Percentiles rank a stretch among this genome's conserved stretches.
Conservation (phyloP, 2,888 invertebrate species). For the Phytoseiulus persimilis region DNA sequence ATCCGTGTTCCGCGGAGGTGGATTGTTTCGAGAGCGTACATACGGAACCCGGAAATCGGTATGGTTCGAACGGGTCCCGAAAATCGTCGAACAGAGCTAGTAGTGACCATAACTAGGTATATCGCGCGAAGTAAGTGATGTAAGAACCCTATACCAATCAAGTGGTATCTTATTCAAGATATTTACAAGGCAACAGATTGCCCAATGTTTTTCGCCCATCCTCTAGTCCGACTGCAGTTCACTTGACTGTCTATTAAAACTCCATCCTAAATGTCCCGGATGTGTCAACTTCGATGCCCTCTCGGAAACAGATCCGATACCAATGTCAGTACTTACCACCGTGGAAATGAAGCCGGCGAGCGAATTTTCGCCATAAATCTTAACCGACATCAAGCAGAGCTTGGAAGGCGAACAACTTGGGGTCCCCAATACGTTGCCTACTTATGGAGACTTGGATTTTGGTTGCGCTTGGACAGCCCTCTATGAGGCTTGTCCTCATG, state of each 20-base stretch:
- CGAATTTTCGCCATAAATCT: not conserved
- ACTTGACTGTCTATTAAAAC: not conserved
- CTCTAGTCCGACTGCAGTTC: conserved; percentile 5
- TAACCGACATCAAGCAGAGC: not conserved
- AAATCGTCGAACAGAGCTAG: not conserved
- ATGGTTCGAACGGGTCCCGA: not conserved
- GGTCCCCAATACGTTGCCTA: not conserved
- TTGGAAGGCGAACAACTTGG: not conserved
- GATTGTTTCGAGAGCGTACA: not conserved
- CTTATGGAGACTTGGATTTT: not conserved
- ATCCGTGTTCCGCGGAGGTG: no score
- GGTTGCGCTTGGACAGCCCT: not conserved
- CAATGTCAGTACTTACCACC: not conserved
- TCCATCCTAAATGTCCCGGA: not conserved
- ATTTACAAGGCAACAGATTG: not conserved
- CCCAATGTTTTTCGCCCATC: not conserved
- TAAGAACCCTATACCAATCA: not conserved
- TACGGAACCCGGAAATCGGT: not conserved
- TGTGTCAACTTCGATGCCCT: no score
- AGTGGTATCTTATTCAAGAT: not conserved
- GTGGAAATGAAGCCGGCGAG: not conserved
- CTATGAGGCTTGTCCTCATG: not conserved
- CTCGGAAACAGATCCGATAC: not conserved
- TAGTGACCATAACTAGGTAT: not conserved
- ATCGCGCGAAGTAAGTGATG: not conserved